Evolutionary conservation across 2,888 invertebrate species (phyloP), one percentile per base, ranked within the genome.

Genomic region (Acleris literana): DNA sequence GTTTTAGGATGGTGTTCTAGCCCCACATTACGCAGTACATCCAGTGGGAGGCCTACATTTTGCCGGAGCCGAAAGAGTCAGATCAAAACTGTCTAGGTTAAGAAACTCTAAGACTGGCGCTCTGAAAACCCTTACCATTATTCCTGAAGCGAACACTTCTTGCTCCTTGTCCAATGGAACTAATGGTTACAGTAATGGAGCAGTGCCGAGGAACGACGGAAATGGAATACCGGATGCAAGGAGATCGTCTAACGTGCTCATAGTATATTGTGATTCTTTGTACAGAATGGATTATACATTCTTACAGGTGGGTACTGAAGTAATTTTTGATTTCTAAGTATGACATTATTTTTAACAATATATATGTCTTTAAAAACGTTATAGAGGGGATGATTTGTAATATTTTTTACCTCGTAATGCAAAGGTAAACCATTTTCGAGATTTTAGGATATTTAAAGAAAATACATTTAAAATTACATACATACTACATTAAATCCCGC

Each of bases 241-340:
- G 20, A 49, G 18, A 39, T 46, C 57, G 6, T 49, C 69, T 11
- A 68, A 66, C 16, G 63, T 86, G 17, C 75, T 95, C 20, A 94
- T 96, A 18, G 83, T 96, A 13, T 94, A 95, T 76, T 95, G 95
- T 77, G 89, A 93, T 59, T 92, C 93, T 63, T 88, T 96, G 56
- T 93, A 93, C 62, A 93, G 93, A 73, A 85, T 95, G 72, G 96
- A 96, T 80, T 96, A 94, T 78, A 96, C 96, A 0, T 94, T 95
- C 69, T 91, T 94, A 70, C 94, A 95, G 90, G 96, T 95, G 83
- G 71, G 81, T 76, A n/a, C 13, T 18, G 11, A 18, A 20, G 13
- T 20, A 22, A 11, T 39, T 60, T n/a, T n/a, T 52, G 18, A 11
- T 20, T 13, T 43, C 9, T 29, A 1, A 52, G 25, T 33, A 33